Base-by-base conservation (phyloP, 2,113 vertebrate genomes). In the Macrotis lagotis region DNA sequence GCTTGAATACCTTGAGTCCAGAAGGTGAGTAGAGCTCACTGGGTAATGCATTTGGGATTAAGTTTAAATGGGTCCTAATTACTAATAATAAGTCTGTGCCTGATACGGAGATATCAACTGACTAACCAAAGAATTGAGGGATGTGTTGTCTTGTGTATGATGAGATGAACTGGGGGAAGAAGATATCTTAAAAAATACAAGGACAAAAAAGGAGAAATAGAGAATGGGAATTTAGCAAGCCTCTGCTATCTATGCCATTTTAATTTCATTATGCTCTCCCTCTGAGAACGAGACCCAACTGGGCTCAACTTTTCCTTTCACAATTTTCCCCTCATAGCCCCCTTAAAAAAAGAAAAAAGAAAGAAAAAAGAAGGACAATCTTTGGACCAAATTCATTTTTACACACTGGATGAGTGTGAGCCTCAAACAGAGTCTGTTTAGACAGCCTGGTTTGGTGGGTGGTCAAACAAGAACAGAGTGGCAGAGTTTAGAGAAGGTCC, bases 361-460 rank as follows among this genome's bases (percentile, higher is more conserved):
- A 51, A 19, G 16, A 8, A 49, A 93, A 96, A 7, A 83, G 19
- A 28, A 83, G 66, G 4, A 48, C 93, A 96, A 52, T 91, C 96
- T 93, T 96, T 99, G 98, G 98, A 98, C 92, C 11, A n/a, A 48
- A 74, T 98, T 98, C 98, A 98, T 98, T 96, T 97, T 26, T 93
- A 97, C 98, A 98, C 66, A 5, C 97, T 98, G n/a, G 95, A 97
- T 97, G 97, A 98, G 98, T 98, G 97, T 98, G 97, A 98, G 98
- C 98, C 98, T 98, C 98, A 99, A 98, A 98, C 98, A 97, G 98
- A 98, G 98, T 98, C 98, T 99, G 99, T 99, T 99, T 99, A 98
- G 99, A 99, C 99, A 99, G 99, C 98, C 98, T 98, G 99, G 97
- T 99, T 98, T 93, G 89, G 99, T 99, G 99, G 99, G 99, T 99